Evolutionary conservation across 2,888 invertebrate genomes (phyloP).

Genomic region (Acanthosepion esculentum): DNA sequence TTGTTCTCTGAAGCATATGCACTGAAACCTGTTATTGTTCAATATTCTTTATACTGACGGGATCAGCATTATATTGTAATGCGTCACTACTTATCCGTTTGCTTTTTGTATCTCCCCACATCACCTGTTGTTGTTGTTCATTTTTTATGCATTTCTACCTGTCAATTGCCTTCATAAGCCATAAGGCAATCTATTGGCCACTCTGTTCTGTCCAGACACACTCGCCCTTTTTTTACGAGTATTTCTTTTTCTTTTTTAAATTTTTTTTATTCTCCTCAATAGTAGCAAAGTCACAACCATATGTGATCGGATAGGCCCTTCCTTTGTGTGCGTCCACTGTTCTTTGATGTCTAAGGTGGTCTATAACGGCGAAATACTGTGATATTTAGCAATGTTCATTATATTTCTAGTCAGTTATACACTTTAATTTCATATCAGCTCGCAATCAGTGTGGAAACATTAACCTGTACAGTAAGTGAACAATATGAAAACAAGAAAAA

Average conservation of each 20-base stretch:
- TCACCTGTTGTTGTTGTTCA: not conserved
- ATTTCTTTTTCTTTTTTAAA: not conserved
- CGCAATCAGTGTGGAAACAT: not conserved
- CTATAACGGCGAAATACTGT: slow-evolving; percentile 1
- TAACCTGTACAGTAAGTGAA: not conserved
- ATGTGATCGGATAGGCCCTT: slow-evolving; percentile 15
- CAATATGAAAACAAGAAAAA: not conserved
- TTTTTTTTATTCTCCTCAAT: not conserved
- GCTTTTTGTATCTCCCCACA: not conserved
- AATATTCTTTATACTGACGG: not conserved
- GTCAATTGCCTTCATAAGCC: slow-evolving; percentile 21
- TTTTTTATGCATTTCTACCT: not conserved
- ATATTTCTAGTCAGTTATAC: not conserved
- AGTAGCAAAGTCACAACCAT: not conserved
- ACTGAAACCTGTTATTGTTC: not conserved
- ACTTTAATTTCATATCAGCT: slow-evolving; percentile 1
- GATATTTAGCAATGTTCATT: slow-evolving; percentile 25
- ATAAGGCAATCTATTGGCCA: not conserved
- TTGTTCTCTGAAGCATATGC: not conserved
- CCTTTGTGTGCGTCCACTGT: not conserved
- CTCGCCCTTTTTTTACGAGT: not conserved
- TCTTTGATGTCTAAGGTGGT: not conserved
- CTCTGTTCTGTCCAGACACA: not conserved
- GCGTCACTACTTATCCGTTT: not conserved
- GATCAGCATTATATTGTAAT: not conserved